These are phyloP conservation scores for Hestina assimilis DNA, from an alignment of 1,140 invertebrate genomes.

Conservation along the genomic window DNA sequence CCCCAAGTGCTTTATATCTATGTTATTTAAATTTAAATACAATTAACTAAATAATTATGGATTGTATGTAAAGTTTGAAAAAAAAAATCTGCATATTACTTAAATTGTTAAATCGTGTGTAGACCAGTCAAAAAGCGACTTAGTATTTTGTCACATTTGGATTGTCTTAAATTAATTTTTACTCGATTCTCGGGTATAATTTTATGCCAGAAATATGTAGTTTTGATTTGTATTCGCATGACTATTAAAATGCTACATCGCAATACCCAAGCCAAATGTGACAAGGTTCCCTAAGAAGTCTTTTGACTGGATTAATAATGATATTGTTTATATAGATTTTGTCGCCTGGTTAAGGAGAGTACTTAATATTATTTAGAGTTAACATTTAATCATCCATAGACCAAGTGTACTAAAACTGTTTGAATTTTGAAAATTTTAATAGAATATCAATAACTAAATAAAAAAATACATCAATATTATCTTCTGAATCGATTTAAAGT, in stretches of 20 bases:
- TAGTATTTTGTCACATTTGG: slow-evolving; percentile 52
- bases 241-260: too few species aligned
- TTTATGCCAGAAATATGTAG: too few species aligned
- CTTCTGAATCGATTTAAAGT: slow-evolving; percentile 22
- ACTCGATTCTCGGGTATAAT: too few species aligned
- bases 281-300: slow-evolving; percentile 36
- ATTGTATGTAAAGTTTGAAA: slow-evolving; percentile 74
- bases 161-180: too few species aligned
- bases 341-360: slow-evolving; percentile 53
- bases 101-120: slow-evolving; percentile 72
- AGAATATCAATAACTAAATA: slow-evolving; percentile 27
- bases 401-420: slow-evolving; percentile 35
- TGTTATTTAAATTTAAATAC: slow-evolving; percentile 78
- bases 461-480: slow-evolving; percentile 22
- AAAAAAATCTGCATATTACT: slow-evolving; percentile 69
- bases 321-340: slow-evolving; percentile 58
- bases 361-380: slow-evolving; percentile 32
- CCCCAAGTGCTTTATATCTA: slow-evolving; percentile 79
- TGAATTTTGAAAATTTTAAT: slow-evolving; percentile 34
- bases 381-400: slow-evolving; percentile 36
- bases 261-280: slow-evolving; percentile 42
- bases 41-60: slow-evolving; percentile 73
- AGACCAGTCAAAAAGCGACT: slow-evolving; percentile 44
- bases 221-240: too few species aligned
- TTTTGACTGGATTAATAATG: slow-evolving; percentile 39